Conservation (phyloP, 2,888 invertebrate species). For the Carabus problematicus region DNA sequence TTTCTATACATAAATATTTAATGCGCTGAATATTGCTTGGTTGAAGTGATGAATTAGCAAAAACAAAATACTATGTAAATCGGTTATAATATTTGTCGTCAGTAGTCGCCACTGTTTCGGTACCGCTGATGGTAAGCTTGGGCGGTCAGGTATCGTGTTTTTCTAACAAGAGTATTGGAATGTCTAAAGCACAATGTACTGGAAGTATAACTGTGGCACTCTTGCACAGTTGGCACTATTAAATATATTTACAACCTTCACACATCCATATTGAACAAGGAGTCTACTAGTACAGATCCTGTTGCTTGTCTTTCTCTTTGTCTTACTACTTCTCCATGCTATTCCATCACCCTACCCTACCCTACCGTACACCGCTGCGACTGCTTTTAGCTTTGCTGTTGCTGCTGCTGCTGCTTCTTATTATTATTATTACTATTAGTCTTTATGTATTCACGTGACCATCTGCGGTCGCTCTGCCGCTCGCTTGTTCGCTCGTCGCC, state of each 20-base stretch:
- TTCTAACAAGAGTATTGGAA: slow-evolving; percentile 38
- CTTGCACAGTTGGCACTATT: slow-evolving; percentile 37
- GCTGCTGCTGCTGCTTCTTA: no score
- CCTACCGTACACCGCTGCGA: no score
- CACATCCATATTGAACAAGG: no score
- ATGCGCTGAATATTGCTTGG: no score
- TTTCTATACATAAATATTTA: no score
- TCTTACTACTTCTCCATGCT: no score
- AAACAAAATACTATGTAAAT: no score
- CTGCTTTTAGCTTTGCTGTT: slow-evolving; percentile 23
- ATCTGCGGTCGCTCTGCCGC: slow-evolving; percentile 22
- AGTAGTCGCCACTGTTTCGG: not conserved
- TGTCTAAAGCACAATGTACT: slow-evolving; percentile 38
- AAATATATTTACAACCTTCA: slow-evolving; percentile 35
- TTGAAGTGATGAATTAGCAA: no score
- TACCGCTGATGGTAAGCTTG: slow-evolving; percentile 9
- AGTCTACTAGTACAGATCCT: no score
- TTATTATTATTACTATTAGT: slow-evolving; percentile 28
- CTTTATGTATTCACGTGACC: slow-evolving; percentile 29
- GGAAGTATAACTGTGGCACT: not conserved
- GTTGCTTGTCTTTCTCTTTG: no score
- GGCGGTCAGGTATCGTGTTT: slow-evolving; percentile 6
- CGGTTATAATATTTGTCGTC: no score
- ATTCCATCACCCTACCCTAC: no score
- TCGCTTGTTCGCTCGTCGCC: slow-evolving; percentile 8